A percentile compares a stretch with the other conserved stretches of the same genome.
These are phyloP conservation scores for Henricia sp. DNA, from an alignment of 53 echinoderm and acorn worm genomes.

Conservation along the genomic window DNA sequence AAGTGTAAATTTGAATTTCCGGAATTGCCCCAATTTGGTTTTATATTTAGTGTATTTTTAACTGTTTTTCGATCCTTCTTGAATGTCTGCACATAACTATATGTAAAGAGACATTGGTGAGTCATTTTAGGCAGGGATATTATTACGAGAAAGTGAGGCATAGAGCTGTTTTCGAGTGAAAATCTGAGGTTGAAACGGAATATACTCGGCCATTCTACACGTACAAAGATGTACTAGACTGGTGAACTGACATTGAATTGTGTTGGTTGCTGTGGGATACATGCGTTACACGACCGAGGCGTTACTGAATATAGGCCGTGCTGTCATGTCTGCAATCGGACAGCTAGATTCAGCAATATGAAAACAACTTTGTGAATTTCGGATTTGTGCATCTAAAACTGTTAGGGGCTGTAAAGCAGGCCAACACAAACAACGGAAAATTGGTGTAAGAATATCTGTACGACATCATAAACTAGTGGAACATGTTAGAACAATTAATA, in stretches of 20 bases:
- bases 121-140: no score
- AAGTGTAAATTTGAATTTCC: no score
- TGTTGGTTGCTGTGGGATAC: background rate
- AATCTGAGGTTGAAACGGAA: no score
- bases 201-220: no score
- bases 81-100: no score
- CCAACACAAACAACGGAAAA: background rate
- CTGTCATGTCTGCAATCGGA: background rate
- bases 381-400: background rate
- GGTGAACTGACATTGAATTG: background rate
- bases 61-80: no score
- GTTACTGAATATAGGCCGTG: background rate
- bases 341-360: background rate
- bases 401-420: background rate
- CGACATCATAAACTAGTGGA: background rate
- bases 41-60: no score
- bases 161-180: no score
- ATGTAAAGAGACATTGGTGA: no score
- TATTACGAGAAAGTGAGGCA: no score
- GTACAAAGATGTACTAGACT: background rate
- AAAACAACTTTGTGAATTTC: background rate
- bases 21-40: no score
- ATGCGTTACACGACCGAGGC: background rate
- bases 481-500: background rate
- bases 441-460: background rate